phyloP scores from a whole-genome alignment of 1,140 invertebrate species.

The Chelonus insularis region DNA sequence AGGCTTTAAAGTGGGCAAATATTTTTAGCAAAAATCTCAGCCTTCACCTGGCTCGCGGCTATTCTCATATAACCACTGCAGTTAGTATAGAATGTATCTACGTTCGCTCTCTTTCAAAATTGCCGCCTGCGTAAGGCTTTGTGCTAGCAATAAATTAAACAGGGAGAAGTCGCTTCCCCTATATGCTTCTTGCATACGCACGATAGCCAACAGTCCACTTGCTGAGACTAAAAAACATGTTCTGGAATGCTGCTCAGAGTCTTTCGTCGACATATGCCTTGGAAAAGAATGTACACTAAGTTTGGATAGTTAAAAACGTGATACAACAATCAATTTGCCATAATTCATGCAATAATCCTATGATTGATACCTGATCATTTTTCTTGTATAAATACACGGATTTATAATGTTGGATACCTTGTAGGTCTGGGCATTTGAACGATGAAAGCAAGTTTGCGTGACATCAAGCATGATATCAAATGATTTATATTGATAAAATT shows the following conservation, averaged over 20 bases:
- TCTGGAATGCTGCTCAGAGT: conserved; percentile 33
- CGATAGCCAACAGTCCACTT: conserved; percentile 17
- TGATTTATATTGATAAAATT: conserved; percentile 25
- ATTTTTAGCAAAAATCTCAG: conserved; percentile 4
- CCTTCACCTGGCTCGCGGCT: conserved; percentile 16
- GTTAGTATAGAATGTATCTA: not conserved
- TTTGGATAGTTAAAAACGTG: conserved; percentile 15
- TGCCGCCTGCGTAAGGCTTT: conserved; percentile 26
- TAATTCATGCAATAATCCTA: conserved; percentile 25
- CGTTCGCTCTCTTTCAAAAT: conserved; percentile 31
- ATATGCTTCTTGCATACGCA: conserved; percentile 35
- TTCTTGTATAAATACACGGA: not conserved
- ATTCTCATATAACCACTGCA: conserved; percentile 5
- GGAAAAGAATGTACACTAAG: not conserved
- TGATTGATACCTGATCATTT: too few species aligned
- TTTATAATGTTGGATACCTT: too few species aligned
- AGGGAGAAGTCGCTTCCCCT: conserved; percentile 19
- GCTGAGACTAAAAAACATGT: conserved; percentile 35
- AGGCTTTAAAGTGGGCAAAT: not conserved
- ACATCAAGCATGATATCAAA: not conserved
- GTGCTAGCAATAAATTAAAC: conserved; percentile 39
- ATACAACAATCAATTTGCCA: conserved; percentile 30
- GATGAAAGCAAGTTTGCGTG: not conserved
- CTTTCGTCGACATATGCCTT: conserved; percentile 3
- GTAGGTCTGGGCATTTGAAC: too few species aligned